Conservation (phyloP, 2,113 vertebrate species). For the Plecturocebus donacophilus region DNA sequence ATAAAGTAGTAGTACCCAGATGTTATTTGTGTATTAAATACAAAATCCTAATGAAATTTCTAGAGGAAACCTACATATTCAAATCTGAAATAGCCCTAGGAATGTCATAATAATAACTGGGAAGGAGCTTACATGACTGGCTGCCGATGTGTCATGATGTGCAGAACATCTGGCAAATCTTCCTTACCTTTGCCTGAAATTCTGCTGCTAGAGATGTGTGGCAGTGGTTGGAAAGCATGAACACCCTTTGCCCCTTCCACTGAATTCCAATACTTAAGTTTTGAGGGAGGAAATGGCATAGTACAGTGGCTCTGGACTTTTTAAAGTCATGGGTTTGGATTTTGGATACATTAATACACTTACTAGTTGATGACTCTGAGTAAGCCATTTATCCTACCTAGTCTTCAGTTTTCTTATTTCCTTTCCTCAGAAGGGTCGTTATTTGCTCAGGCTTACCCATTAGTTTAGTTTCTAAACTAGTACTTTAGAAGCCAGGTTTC, state of each 20-base stretch:
- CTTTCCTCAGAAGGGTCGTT: neutral
- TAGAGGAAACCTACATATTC: neutral
- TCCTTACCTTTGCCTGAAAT: neutral
- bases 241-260: neutral
- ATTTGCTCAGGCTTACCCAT: neutral
- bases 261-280: neutral
- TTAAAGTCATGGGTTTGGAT: neutral
- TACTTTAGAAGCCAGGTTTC: neutral
- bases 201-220: neutral
- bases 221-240: neutral
- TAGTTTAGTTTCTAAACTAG: too few relatives aligned
- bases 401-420: neutral
- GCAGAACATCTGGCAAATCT: neutral
- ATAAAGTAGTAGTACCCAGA: neutral
- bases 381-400: neutral
- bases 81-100: neutral
- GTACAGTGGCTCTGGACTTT: neutral
- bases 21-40: conserved; percentile 27
- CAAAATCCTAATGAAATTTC: conserved; percentile 22
- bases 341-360: neutral
- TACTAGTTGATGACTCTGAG: neutral
- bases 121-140: neutral
- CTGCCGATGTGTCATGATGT: neutral
- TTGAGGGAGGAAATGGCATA: neutral
- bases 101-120: neutral